Percentiles rank a stretch among this genome's conserved stretches.
Evolutionary conservation across 64 coral and sea anemone species (phyloP).

Genomic region (Montipora capricornis): DNA sequence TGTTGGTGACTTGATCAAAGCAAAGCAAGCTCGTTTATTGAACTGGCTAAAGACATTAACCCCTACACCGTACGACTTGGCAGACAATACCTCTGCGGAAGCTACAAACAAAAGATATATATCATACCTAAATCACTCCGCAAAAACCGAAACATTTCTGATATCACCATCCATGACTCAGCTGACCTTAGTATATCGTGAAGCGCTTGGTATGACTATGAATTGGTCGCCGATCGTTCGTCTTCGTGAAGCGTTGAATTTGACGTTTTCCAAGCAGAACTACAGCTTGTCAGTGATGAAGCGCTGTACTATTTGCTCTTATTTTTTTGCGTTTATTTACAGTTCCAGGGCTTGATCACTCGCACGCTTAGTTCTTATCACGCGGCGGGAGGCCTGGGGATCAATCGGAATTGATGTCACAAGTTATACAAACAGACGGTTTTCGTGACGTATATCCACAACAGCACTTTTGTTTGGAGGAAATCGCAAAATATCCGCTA

Average conservation of each 20-base stretch:
- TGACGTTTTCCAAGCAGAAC: not conserved
- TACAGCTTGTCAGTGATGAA: too few species aligned
- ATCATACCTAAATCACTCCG: constrained; percentile 15
- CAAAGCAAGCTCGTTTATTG: not conserved
- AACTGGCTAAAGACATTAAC: not conserved
- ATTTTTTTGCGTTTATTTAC: too few species aligned
- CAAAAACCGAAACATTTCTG: not conserved
- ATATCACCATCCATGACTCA: not conserved
- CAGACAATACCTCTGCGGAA: constrained; percentile 26
- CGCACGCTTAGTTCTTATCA: too few species aligned
- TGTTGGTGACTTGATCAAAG: not conserved
- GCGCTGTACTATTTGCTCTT: too few species aligned
- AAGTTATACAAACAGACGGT: too few species aligned
- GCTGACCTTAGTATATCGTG: not conserved
- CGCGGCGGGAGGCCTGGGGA: too few species aligned
- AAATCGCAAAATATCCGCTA: too few species aligned
- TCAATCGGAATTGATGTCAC: too few species aligned
- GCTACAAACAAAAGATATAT: constrained; percentile 4
- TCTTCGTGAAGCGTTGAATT: not conserved
- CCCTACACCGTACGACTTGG: not conserved
- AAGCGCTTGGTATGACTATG: not conserved
- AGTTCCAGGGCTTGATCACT: too few species aligned
- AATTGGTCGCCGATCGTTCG: not conserved
- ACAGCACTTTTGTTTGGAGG: too few species aligned
- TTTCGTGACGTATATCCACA: too few species aligned